Conservation (phyloP, 1,140 invertebrate species). For the Bombus cullumanus region DNA sequence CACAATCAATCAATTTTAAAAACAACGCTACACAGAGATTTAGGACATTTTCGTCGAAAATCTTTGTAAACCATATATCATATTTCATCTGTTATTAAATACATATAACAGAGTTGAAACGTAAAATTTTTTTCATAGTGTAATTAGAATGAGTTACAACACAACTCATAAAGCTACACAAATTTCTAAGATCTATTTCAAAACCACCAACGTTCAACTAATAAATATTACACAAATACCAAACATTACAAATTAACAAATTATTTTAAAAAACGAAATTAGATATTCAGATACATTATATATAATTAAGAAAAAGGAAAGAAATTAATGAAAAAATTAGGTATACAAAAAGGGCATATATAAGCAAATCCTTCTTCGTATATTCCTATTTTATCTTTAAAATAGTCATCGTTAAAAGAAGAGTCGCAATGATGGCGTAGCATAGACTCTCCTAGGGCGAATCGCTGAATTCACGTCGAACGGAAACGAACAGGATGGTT, state of each 20-base stretch:
- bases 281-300: neutral
- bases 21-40: too few species aligned
- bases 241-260: neutral
- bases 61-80: neutral
- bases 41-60: neutral
- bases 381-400: neutral
- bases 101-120: neutral
- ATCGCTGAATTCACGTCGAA: constrained; percentile 54
- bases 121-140: neutral
- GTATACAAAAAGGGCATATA: too few species aligned
- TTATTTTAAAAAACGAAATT: neutral
- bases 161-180: too few species aligned
- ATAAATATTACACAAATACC: neutral
- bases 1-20: neutral
- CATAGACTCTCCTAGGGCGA: constrained; percentile 26
- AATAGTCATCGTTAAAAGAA: neutral
- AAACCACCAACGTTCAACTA: neutral
- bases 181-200: neutral
- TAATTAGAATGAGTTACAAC: neutral
- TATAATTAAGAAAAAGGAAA: neutral
- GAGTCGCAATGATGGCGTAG: constrained; percentile 28
- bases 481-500: constrained; percentile 64
- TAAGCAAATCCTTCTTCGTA: neutral
- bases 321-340: neutral
- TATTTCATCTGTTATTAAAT: neutral